These are phyloP conservation scores for Poeciliopsis prolifica DNA, from an alignment of 2,113 vertebrate genomes.

Conservation along the genomic window DNA sequence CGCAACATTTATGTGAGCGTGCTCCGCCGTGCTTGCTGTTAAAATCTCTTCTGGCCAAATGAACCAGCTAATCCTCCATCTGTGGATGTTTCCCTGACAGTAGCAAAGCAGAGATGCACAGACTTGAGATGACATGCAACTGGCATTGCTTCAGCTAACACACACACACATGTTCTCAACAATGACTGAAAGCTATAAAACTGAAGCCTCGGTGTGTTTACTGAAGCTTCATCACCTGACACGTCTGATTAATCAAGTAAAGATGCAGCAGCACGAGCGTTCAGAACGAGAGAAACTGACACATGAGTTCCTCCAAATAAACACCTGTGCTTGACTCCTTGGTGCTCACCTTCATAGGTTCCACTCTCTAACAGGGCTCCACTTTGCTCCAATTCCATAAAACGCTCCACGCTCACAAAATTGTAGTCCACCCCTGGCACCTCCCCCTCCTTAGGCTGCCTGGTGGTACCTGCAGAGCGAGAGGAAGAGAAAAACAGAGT, in stretches of 20 bases:
- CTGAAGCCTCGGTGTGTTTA: conserved; percentile 39
- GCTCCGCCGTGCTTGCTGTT: conserved; percentile 33
- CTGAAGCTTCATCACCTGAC: conserved; percentile 38
- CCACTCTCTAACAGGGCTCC: conserved; percentile 98
- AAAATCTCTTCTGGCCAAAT: conserved; percentile 61
- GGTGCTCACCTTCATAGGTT: conserved; percentile 95
- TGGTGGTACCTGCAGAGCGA: conserved; percentile 89
- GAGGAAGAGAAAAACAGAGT: not conserved
- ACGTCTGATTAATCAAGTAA: conserved; percentile 34
- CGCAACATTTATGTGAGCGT: conserved; percentile 19
- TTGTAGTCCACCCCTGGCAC: conserved; percentile 99
- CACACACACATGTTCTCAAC: conserved; percentile 12
- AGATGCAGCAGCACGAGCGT: conserved; percentile 10
- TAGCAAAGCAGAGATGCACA: conserved; percentile 65
- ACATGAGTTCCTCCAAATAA: conserved; percentile 12
- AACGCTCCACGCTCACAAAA: conserved; percentile 98
- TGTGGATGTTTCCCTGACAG: conserved; percentile 63
- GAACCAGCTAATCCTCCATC: conserved; percentile 67
- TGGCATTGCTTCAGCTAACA: conserved; percentile 51
- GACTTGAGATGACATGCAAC: conserved; percentile 58
- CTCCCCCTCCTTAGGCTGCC: conserved; percentile 98
- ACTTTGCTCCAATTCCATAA: conserved; percentile 99
- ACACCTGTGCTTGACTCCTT: conserved; percentile 27
- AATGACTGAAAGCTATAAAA: conserved; percentile 31
- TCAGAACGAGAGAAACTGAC: conserved; percentile 27